Conservation (phyloP, 2,888 invertebrate genomes). For the Protodeltote pygarga region DNA sequence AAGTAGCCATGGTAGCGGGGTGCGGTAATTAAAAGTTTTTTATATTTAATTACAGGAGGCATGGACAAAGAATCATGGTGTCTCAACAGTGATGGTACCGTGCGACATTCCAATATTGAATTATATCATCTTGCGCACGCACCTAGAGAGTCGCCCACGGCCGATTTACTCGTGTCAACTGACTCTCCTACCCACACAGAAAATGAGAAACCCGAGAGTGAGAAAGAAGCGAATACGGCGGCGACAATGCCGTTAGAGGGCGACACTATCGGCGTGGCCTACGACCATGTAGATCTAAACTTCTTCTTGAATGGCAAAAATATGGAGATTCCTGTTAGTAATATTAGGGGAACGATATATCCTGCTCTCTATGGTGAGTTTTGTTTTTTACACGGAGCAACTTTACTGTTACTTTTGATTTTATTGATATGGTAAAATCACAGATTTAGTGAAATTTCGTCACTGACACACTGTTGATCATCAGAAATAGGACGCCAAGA, state of each 20-base stretch:
- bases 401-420: too few relatives aligned
- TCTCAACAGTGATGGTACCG: constrained; percentile 94
- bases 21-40: too few relatives aligned
- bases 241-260: constrained; percentile 93
- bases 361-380: constrained; percentile 96
- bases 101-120: constrained; percentile 94
- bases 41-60: constrained; percentile 88
- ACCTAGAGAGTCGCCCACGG: constrained; percentile 76
- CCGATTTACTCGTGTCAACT: constrained; percentile 76
- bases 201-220: constrained; percentile 67
- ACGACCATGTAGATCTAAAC: constrained; percentile 98
- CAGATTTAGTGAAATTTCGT: too few relatives aligned
- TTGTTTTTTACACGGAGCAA: too few relatives aligned
- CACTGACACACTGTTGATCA: too few relatives aligned
- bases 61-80: constrained; percentile 97
- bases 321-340: constrained; percentile 94
- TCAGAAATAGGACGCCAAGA: too few relatives aligned
- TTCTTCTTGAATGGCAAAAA: constrained; percentile 97
- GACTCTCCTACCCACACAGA: constrained; percentile 66
- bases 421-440: too few relatives aligned
- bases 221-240: constrained; percentile 57
- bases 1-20: too few relatives aligned
- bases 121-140: constrained; percentile 88
- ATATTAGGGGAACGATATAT: constrained; percentile 96
- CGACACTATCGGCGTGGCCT: constrained; percentile 97